These are phyloP conservation scores for Choristoneura rosaceana DNA, from an alignment of 2,888 invertebrate genomes.

Conservation along the genomic window DNA sequence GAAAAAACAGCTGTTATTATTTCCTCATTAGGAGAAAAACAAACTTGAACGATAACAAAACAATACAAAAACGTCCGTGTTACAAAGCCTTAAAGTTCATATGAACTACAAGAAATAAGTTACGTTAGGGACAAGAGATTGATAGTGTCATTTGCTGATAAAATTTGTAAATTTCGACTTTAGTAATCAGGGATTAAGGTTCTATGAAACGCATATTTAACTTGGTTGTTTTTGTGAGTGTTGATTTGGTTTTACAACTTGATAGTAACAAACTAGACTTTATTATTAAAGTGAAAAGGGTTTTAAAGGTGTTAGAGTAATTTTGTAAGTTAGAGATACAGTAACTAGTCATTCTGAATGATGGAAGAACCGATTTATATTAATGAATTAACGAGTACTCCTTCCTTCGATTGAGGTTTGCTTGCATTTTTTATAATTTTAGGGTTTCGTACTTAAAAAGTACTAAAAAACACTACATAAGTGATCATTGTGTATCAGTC, in stretches of 20 bases:
- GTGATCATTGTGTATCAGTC: no score
- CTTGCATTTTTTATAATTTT: slow-evolving; percentile 18
- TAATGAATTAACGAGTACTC: slow-evolving; percentile 65
- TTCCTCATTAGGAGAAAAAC: slow-evolving; percentile 74
- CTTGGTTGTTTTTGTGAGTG: slow-evolving; percentile 7
- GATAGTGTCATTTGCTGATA: slow-evolving; percentile 47
- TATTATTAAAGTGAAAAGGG: slow-evolving; percentile 26
- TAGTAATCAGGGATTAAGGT: slow-evolving; percentile 24
- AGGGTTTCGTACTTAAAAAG: no score
- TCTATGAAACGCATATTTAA: neutral
- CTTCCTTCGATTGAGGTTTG: slow-evolving; percentile 45
- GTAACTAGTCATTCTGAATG: slow-evolving; percentile 57
- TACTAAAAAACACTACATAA: no score
- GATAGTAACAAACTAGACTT: slow-evolving; percentile 5
- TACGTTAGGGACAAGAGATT: slow-evolving; percentile 47
- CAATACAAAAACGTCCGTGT: slow-evolving; percentile 44
- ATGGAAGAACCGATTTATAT: slow-evolving; percentile 56
- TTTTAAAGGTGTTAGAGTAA: slow-evolving; percentile 11
- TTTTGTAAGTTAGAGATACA: slow-evolving; percentile 29
- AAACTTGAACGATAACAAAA: slow-evolving; percentile 42
- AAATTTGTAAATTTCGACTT: slow-evolving; percentile 38
- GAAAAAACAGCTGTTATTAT: slow-evolving; percentile 74
- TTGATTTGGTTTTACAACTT: neutral
- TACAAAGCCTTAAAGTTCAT: slow-evolving; percentile 31
- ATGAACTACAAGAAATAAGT: slow-evolving; percentile 38